A percentile compares a stretch with the other conserved stretches of the same genome.
phyloP scores from a whole-genome alignment of 2,113 vertebrate genomes.

The Hemiprocne comata region DNA sequence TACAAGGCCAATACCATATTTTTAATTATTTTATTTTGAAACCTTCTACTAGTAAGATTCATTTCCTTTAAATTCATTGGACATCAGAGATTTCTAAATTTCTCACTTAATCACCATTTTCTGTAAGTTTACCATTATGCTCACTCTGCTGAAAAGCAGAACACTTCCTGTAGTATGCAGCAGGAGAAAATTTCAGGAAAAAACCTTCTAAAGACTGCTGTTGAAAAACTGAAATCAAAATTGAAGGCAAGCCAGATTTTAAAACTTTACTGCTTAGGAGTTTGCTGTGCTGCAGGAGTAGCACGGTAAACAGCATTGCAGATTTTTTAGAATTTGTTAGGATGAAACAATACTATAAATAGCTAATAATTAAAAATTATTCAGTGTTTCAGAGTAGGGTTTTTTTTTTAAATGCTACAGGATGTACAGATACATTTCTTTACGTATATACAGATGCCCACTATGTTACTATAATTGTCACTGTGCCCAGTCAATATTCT shows the following conservation, averaged over 20 bases:
- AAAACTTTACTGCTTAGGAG: neutral
- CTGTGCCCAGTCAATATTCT: neutral
- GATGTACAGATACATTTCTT: neutral
- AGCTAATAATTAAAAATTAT: neutral
- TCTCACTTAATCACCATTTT: neutral
- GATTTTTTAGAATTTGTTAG: neutral
- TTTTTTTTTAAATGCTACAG: neutral
- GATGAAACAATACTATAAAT: neutral
- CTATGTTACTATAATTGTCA: neutral
- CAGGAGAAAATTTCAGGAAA: neutral
- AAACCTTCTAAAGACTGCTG: neutral
- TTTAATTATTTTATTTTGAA: neutral
- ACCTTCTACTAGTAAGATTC: constrained; percentile 49
- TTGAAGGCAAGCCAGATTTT: neutral
- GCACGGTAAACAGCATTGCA: neutral
- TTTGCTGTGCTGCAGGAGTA: neutral
- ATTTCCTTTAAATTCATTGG: constrained; percentile 13
- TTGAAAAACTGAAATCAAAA: neutral
- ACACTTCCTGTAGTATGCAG: neutral
- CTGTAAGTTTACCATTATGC: neutral
- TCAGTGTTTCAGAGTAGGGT: neutral
- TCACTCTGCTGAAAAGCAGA: neutral
- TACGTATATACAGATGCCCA: neutral
- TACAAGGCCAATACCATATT: neutral
- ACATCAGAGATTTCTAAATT: constrained; percentile 7